These are phyloP conservation scores for Oncorhynchus nerka DNA, from an alignment of 2,113 vertebrate species.

Conservation along the genomic window DNA sequence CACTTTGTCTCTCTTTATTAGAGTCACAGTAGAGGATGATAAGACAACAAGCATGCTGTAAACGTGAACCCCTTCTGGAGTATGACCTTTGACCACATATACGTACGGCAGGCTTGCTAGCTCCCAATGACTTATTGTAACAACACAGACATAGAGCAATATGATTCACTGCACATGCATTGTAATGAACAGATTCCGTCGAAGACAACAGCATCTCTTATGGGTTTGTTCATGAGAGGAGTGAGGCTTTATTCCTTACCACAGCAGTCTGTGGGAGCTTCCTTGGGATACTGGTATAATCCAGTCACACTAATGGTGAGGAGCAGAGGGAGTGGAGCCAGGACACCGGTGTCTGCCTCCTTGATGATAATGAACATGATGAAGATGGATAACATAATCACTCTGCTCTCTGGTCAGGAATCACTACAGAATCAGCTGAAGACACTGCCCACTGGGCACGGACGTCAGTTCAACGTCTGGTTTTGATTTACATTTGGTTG, in stretches of 20 bases:
- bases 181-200: too few species aligned
- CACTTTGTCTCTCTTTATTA: conserved; percentile 53
- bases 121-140: conserved; percentile 1
- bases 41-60: conserved; percentile 48
- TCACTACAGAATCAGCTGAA: conserved; percentile 47
- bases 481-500: too few species aligned
- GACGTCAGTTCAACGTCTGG: too few species aligned
- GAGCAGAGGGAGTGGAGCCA: conserved; percentile 52
- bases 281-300: conserved; percentile 34
- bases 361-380: conserved; percentile 70
- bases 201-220: background rate
- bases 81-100: conserved; percentile 48
- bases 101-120: background rate
- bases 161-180: too few species aligned
- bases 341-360: conserved; percentile 68
- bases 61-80: conserved; percentile 25
- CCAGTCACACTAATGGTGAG: conserved; percentile 61
- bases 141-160: background rate
- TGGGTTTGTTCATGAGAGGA: background rate
- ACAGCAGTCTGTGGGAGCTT: conserved; percentile 23
- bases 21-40: conserved; percentile 59
- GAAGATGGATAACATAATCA: conserved; percentile 69
- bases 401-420: conserved; percentile 51
- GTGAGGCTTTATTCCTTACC: background rate
- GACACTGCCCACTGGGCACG: conserved; percentile 38